phyloP scores from a whole-genome alignment of 2,113 vertebrate genomes.

The Actinemys pallida region DNA sequence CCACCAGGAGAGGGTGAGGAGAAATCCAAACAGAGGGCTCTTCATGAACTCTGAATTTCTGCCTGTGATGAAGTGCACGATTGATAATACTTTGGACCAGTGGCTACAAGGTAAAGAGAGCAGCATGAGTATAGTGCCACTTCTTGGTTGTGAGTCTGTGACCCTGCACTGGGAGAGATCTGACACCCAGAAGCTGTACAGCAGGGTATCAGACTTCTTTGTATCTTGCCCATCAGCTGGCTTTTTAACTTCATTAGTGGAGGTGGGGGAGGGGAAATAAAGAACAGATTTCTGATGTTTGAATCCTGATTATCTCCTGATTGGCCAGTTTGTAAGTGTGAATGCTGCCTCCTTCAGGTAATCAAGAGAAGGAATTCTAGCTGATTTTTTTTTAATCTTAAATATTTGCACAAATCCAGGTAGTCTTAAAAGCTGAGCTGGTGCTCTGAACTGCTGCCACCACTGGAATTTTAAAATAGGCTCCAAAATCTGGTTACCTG shows the following conservation, averaged over 20 bases:
- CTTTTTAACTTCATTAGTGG: neutral
- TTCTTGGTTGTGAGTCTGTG: neutral
- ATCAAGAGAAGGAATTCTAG: neutral
- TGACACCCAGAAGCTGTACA: neutral
- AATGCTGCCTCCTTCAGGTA: neutral
- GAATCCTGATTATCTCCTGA: too few relatives aligned
- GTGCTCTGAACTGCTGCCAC: neutral
- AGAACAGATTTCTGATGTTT: too few relatives aligned
- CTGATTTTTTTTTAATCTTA: neutral
- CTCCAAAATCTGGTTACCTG: neutral
- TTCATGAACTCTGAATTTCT: constrained; percentile 95
- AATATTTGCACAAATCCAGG: neutral
- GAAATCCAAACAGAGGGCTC: constrained; percentile 78
- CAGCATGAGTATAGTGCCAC: neutral
- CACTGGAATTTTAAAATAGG: neutral
- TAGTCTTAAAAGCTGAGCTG: neutral
- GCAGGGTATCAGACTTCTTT: neutral
- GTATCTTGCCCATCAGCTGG: neutral
- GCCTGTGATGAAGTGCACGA: constrained; percentile 92
- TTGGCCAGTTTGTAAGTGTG: neutral
- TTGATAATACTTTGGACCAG: constrained; percentile 88
- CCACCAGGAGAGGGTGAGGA: constrained; percentile 82
- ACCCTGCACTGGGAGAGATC: neutral
- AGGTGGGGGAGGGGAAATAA: neutral
- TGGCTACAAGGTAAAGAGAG: constrained; percentile 89